Base-by-base conservation (phyloP, 2,888 invertebrate genomes). In the Autographa gamma region DNA sequence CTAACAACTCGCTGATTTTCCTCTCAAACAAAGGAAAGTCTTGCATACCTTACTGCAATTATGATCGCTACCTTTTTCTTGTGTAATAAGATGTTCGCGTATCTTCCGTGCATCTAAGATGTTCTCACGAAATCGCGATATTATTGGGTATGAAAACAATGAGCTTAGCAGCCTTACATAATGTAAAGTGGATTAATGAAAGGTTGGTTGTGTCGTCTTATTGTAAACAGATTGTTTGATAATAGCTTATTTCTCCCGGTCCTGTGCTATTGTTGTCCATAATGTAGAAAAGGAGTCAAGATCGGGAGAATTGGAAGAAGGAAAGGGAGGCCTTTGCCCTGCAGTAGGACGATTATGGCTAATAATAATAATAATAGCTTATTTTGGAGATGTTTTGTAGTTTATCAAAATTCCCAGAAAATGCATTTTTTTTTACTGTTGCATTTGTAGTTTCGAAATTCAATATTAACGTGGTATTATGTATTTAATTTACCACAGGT, bases 51-150 rank as follows among this genome's bases (percentile, higher is more conserved):
- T 59, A 60, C 58, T 52, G 34, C 60, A 73, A 73, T 76, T 68
- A 73, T 54, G 69, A 54, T 32, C 61, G 31, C 69, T 80, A 77
- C 77, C 64, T 67, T 69, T 68, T 73, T 79, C 69, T 77, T 73
- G 63, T 77, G 69, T 48, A 67, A 78, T 72, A 58, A 63, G 41
- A 54, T 54, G 60, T 66, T 63, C 1, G 13, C 25, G 56, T 59
- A 62, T 60, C 77, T 84, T 84, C 84, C 83, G 83, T 66, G 58
- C 77, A 75, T 79, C 41, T 41, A 59, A 77, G 79, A 80, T 85
- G 74, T 84, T 85, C 85, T 69, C 84, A 85, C 76, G 76, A 76
- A 69, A 74, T 67, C 54, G 0, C 69, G 73, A 80, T 80, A 67
- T 67, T 58, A 71, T 82, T 70, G 68, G 73, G 59, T 61, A 43